Evolutionary conservation across 2,888 invertebrate genomes (phyloP), one percentile per base, ranked within the genome.

Genomic region (Parochlus steinenii): DNA sequence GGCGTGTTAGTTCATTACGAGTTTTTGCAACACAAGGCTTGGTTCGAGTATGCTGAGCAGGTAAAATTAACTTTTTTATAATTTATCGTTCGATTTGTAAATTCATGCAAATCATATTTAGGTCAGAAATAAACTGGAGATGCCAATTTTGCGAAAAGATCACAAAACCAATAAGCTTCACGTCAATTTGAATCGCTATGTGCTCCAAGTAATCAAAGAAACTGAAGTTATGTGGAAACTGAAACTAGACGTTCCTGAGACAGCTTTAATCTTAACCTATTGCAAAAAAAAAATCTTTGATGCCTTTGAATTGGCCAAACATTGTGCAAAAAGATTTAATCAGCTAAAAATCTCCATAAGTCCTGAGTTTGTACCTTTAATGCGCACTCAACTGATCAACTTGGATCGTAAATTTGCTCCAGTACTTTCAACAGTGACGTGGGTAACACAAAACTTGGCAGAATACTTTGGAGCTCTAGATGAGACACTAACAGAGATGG

Each of bases 1-100:
- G 72, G 73, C 39, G 81, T 85, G 3, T 74, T 87, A 41, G 67
- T 80, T 11, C 81, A 85, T 49, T 87, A 77, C 48, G 86, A 87
- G 56, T 66, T 79, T 47, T 72, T 83, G 39, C 80, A 82, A 53
- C 83, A 87, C 48, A 67, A 69, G 44, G 79, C 81, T 2, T 86
- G 86, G 86, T 70, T 62, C 41, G 71, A 76, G 48, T 75, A 78
- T 51, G 71, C 76, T 16, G 73, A 74, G 33, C 71, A 79, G 59
- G 76, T 80, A n/a, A 39, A 46, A 6, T 28, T 29, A 5, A 26
- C 29, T 14, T n/a, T 30, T 12, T n/a, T 33, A 26, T 10, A 10
- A 33, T 11, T 7, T 10, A 11, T 20, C 10, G 15, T 8, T 29
- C 5, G 10, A 33, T 43, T n/a, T 22, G 6, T 22, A 22, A 22